These are phyloP conservation scores for Frankliniella intonsa DNA, from an alignment of 2,888 invertebrate genomes.

Conservation along the genomic window DNA sequence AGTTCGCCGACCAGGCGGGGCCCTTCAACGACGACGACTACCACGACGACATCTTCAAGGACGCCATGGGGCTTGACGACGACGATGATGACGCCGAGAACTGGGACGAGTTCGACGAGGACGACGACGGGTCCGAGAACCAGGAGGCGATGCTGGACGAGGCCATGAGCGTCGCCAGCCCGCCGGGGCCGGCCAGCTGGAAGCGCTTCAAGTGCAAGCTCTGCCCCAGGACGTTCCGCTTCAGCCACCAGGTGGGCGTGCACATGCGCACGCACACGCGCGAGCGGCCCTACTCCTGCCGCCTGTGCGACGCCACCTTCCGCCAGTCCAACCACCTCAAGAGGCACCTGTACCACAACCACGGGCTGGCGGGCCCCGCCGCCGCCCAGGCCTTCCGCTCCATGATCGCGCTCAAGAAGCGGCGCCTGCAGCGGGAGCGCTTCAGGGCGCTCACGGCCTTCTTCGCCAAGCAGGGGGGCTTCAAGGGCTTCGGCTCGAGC, in stretches of 20 bases:
- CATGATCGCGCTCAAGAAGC: background rate
- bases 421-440: background rate
- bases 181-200: background rate
- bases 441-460: conserved; percentile 2
- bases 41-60: background rate
- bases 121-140: background rate
- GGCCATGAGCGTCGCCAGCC: background rate
- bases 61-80: background rate
- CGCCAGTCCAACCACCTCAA: conserved; percentile 2
- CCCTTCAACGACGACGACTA: background rate
- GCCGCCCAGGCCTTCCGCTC: background rate
- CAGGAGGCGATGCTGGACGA: background rate
- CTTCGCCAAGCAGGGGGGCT: background rate
- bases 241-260: background rate
- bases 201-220: background rate
- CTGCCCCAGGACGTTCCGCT: conserved; percentile 1
- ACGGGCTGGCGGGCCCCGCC: background rate
- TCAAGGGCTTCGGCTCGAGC: background rate
- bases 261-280: conserved; percentile 12
- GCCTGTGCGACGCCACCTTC: background rate
- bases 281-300: background rate
- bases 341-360: background rate
- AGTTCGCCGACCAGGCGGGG: background rate
- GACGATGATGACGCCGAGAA: background rate
- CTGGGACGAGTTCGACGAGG: background rate